Evolutionary conservation across 2,888 invertebrate genomes (phyloP).

Genomic region (Smittia aterrima): DNA sequence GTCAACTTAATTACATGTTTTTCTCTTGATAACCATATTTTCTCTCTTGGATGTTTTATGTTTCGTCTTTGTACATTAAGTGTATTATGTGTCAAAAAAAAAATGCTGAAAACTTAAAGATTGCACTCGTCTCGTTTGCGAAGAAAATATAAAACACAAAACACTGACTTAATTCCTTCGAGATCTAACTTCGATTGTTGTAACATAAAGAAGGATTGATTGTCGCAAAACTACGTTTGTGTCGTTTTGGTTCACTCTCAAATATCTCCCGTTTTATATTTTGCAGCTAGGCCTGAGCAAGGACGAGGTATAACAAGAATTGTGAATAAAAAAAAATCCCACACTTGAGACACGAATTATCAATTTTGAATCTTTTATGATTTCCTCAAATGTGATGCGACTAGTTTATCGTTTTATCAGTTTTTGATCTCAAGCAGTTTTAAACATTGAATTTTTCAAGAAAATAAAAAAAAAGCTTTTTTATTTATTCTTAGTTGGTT

Average conservation of each 20-base stretch:
- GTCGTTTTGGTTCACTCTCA: background rate
- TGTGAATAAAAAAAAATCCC: background rate
- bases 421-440: no score
- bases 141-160: no score
- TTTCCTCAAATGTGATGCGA: background rate
- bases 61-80: background rate
- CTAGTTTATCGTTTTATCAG: background rate
- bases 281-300: constrained; percentile 90
- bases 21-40: constrained; percentile 21
- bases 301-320: constrained; percentile 71
- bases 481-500: no score
- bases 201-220: background rate
- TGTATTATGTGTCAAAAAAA: background rate
- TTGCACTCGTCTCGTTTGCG: no score
- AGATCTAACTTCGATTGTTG: background rate
- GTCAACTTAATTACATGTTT: constrained; percentile 6
- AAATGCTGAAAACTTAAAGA: background rate
- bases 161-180: no score
- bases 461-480: no score
- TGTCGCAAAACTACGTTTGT: background rate
- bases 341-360: constrained; percentile 13
- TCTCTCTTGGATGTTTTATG: constrained; percentile 1
- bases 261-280: constrained; percentile 50
- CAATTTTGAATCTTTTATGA: background rate
- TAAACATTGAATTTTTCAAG: no score